Percentiles rank a stretch among this genome's conserved stretches.
These are phyloP conservation scores for Plumapathes pennacea DNA, from an alignment of 92 coral and sea anemone genomes.

Conservation along the genomic window DNA sequence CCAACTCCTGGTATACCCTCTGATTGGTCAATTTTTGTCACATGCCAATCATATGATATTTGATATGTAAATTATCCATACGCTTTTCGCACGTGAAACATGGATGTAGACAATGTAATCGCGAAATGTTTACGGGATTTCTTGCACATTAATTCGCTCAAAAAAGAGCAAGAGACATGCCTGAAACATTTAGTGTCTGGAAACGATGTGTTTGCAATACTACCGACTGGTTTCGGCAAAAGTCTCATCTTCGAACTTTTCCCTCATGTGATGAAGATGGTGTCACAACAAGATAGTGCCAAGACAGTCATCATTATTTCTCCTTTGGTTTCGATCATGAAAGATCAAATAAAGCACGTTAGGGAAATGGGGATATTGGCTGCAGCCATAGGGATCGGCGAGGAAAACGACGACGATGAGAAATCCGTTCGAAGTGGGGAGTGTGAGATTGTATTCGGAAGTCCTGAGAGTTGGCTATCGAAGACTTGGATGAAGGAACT, in stretches of 20 bases:
- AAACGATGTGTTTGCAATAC: slow-evolving; percentile 9
- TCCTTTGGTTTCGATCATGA: slow-evolving; percentile 5
- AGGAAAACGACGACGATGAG: slow-evolving; percentile 2
- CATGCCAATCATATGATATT: no score
- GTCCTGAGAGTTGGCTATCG: slow-evolving; percentile 31
- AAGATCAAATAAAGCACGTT: slow-evolving; percentile 6
- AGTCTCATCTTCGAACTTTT: slow-evolving; percentile 10
- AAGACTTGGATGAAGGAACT: slow-evolving; percentile 19
- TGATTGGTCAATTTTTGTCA: no score
- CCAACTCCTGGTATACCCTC: no score
- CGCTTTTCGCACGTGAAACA: no score
- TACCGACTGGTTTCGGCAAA: slow-evolving; percentile 24
- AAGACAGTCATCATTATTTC: neutral
- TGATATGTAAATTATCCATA: no score
- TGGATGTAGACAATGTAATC: no score
- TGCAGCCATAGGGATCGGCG: slow-evolving; percentile 1
- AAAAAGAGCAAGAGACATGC: slow-evolving; percentile 9
- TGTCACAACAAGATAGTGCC: neutral
- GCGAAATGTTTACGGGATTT: slow-evolving; percentile 6
- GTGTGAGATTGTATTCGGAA: slow-evolving; percentile 18
- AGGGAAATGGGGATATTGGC: neutral
- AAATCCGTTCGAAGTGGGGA: neutral
- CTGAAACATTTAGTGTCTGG: slow-evolving; percentile 6
- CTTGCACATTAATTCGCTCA: slow-evolving; percentile 1
- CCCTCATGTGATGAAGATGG: neutral